These are phyloP conservation scores for Argyrosomus japonicus DNA, from an alignment of 2,113 vertebrate species.

Conservation along the genomic window DNA sequence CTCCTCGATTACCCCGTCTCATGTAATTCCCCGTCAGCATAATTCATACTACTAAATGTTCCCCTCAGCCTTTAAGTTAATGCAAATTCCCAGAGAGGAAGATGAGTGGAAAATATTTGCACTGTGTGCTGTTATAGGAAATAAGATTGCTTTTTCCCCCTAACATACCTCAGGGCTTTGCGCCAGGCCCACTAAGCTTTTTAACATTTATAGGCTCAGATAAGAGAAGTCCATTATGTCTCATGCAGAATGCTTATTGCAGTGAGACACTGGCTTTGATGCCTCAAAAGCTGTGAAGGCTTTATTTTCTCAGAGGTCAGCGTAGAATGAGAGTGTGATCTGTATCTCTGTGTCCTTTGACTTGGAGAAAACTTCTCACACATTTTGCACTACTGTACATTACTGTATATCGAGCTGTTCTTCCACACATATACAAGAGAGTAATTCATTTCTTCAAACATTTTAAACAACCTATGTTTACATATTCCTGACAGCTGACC, in stretches of 20 bases:
- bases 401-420: background rate
- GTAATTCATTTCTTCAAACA: too few relatives aligned
- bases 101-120: slow-evolving; percentile 20
- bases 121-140: slow-evolving; percentile 38
- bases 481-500: background rate
- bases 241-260: slow-evolving; percentile 37
- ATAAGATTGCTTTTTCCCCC: slow-evolving; percentile 39
- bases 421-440: too few relatives aligned
- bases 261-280: slow-evolving; percentile 43
- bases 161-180: slow-evolving; percentile 36
- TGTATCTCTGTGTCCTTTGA: slow-evolving; percentile 13
- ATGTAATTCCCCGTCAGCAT: slow-evolving; percentile 47
- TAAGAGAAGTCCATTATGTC: slow-evolving; percentile 54
- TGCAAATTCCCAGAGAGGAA: slow-evolving; percentile 42
- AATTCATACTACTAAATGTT: slow-evolving; percentile 44
- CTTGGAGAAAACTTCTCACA: background rate
- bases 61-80: slow-evolving; percentile 29
- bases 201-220: slow-evolving; percentile 57
- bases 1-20: slow-evolving; percentile 32
- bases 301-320: slow-evolving; percentile 38
- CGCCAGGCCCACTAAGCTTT: slow-evolving; percentile 41
- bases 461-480: background rate
- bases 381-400: background rate
- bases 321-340: slow-evolving; percentile 3
- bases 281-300: slow-evolving; percentile 10